Conservation (phyloP, 2,888 invertebrate species). For the Mesoligia furuncula region DNA sequence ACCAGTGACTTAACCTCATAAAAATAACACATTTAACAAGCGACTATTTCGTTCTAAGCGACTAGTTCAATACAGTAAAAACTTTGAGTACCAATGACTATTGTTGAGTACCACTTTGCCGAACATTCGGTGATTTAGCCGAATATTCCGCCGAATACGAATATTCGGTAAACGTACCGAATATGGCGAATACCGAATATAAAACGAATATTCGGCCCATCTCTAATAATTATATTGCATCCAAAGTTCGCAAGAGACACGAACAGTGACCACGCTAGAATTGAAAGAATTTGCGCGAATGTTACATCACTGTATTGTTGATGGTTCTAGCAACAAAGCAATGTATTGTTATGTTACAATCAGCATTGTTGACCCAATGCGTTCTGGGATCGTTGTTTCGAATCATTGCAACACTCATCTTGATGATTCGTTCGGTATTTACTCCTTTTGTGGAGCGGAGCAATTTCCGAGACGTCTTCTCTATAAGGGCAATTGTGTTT, state of each 20-base stretch:
- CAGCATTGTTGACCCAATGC: slow-evolving; percentile 15
- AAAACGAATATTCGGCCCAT: too few species aligned
- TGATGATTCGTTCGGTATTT: slow-evolving; percentile 5
- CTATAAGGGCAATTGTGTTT: neutral
- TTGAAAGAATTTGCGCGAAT: neutral
- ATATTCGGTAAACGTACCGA: too few species aligned
- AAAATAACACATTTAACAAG: too few species aligned
- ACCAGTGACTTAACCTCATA: too few species aligned
- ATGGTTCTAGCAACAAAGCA: slow-evolving; percentile 7
- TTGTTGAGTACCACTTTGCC: too few species aligned
- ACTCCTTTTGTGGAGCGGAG: neutral
- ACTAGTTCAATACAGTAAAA: too few species aligned
- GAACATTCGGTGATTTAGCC: too few species aligned
- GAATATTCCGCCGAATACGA: too few species aligned
- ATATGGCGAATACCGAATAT: too few species aligned
- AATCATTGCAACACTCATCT: slow-evolving; percentile 24
- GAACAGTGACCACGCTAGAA: too few species aligned
- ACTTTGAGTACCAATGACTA: too few species aligned
- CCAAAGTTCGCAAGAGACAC: neutral
- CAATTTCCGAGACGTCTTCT: neutral
- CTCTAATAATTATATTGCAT: neutral
- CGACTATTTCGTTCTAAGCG: too few species aligned
- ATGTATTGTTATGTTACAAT: slow-evolving; percentile 5
- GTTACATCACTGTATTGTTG: slow-evolving; percentile 26
- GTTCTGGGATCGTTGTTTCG: slow-evolving; percentile 20